Percentiles rank a stretch among this genome's conserved stretches.
These are phyloP conservation scores for Pyrochroa serraticornis DNA, from an alignment of 2,888 invertebrate species.

Conservation along the genomic window DNA sequence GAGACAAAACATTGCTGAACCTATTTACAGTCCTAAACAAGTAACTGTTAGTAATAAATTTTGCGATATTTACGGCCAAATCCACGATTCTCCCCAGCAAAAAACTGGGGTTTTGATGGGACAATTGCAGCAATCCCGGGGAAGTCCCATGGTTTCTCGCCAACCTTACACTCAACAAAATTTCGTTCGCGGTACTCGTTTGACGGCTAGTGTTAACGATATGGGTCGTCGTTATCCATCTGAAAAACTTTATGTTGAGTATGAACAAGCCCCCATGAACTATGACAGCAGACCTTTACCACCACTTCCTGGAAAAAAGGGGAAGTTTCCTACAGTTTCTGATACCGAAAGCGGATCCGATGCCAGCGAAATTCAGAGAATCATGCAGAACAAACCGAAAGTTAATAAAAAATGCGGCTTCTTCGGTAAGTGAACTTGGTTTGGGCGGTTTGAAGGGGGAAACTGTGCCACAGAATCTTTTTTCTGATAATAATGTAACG, in stretches of 20 bases:
- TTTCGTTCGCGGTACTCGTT: conserved; percentile 53
- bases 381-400: conserved; percentile 60
- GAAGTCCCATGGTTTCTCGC: conserved; percentile 24
- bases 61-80: conserved; percentile 57
- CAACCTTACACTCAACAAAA: conserved; percentile 31
- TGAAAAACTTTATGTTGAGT: conserved; percentile 23
- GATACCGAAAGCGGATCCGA: conserved; percentile 77
- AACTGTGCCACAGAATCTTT: background rate
- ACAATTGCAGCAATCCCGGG: conserved; percentile 43
- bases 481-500: background rate
- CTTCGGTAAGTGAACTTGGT: conserved; percentile 47
- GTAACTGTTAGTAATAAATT: conserved; percentile 53
- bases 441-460: conserved; percentile 40
- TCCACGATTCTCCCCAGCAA: conserved; percentile 49
- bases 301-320: conserved; percentile 49
- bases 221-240: conserved; percentile 47
- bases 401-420: conserved; percentile 40
- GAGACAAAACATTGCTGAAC: conserved; percentile 38
- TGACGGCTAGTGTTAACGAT: conserved; percentile 57
- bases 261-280: conserved; percentile 1
- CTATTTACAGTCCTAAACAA: conserved; percentile 42
- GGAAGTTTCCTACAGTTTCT: conserved; percentile 46
- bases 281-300: conserved; percentile 54
- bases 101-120: conserved; percentile 53
- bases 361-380: conserved; percentile 73